A percentile compares a stretch with the other conserved stretches of the same genome.
Evolutionary conservation across 2,888 invertebrate species (phyloP).

Genomic region (Apodemia mormo): DNA sequence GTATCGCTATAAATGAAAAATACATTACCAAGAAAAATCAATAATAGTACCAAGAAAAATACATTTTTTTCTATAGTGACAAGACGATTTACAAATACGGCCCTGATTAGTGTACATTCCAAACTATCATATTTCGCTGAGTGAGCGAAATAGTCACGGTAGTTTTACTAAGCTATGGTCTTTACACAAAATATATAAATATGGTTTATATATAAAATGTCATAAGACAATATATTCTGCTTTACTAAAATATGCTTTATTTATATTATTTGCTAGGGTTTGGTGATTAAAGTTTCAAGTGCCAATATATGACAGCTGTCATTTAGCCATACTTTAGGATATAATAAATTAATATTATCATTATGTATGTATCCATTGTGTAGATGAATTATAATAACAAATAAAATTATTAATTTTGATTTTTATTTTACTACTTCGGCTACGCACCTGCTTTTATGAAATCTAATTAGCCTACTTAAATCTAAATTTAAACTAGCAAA

Average conservation of each 20-base stretch:
- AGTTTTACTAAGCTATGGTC: constrained; percentile 51
- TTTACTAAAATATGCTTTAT: constrained; percentile 52
- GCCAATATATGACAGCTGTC: constrained; percentile 71
- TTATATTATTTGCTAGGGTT: constrained; percentile 37
- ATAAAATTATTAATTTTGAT: constrained; percentile 60
- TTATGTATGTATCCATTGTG: constrained; percentile 70
- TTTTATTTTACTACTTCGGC: constrained; percentile 38
- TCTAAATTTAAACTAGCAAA: too few relatives aligned
- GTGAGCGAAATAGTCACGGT: constrained; percentile 60
- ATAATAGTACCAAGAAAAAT: too few relatives aligned
- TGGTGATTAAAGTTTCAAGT: constrained; percentile 57
- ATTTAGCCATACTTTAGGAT: constrained; percentile 74
- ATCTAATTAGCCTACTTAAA: too few relatives aligned
- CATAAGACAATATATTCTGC: constrained; percentile 58
- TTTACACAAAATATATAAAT: constrained; percentile 74
- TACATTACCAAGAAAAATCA: too few relatives aligned
- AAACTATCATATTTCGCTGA: constrained; percentile 67
- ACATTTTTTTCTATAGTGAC: too few relatives aligned
- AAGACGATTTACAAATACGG: background rate
- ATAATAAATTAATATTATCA: constrained; percentile 59
- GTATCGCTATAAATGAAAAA: too few relatives aligned
- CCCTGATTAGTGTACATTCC: constrained; percentile 23
- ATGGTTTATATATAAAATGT: constrained; percentile 71
- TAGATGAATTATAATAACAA: constrained; percentile 66
- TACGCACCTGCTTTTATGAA: background rate